These are phyloP conservation scores for Acanthurus lineatus DNA, from an alignment of 2,797 vertebrate genomes.

Conservation along the genomic window DNA sequence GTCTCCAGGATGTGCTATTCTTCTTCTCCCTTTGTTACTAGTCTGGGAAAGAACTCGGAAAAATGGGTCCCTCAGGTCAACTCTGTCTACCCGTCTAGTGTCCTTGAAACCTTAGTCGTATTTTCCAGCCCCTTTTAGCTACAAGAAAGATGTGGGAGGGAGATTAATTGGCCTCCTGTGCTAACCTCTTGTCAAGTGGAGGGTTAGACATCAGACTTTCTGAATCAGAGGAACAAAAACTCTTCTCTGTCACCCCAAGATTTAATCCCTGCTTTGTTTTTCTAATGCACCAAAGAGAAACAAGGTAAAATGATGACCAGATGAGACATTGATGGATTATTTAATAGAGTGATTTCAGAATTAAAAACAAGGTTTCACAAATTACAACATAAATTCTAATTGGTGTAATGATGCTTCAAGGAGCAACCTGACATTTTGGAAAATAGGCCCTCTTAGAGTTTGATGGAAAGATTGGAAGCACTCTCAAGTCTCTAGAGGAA, in stretches of 20 bases:
- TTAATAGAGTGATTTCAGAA: too few relatives aligned
- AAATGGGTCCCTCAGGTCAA: slow-evolving; percentile 54
- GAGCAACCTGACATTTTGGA: not conserved
- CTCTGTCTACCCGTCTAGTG: slow-evolving; percentile 41
- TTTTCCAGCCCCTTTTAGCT: slow-evolving; percentile 42
- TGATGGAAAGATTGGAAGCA: too few relatives aligned
- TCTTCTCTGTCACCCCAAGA: not conserved
- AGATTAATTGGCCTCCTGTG: slow-evolving; percentile 50
- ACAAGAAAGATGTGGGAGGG: slow-evolving; percentile 32
- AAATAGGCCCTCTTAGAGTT: not conserved
- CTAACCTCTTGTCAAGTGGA: slow-evolving; percentile 36
- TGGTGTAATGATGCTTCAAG: not conserved
- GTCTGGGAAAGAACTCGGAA: slow-evolving; percentile 44
- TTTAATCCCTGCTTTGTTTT: slow-evolving; percentile 25
- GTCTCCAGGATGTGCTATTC: slow-evolving; percentile 31
- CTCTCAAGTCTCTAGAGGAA: too few relatives aligned
- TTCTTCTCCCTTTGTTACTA: slow-evolving; percentile 58
- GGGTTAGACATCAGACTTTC: slow-evolving; percentile 15
- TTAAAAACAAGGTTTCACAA: not conserved
- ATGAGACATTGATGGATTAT: too few relatives aligned
- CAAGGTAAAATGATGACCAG: not conserved
- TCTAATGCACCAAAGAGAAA: not conserved
- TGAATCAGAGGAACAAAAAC: slow-evolving; percentile 18
- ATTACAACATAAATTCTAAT: not conserved
- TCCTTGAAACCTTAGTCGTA: slow-evolving; percentile 58